Base-by-base conservation (phyloP, 2,888 invertebrate genomes). In the Drosophila crucigera region DNA sequence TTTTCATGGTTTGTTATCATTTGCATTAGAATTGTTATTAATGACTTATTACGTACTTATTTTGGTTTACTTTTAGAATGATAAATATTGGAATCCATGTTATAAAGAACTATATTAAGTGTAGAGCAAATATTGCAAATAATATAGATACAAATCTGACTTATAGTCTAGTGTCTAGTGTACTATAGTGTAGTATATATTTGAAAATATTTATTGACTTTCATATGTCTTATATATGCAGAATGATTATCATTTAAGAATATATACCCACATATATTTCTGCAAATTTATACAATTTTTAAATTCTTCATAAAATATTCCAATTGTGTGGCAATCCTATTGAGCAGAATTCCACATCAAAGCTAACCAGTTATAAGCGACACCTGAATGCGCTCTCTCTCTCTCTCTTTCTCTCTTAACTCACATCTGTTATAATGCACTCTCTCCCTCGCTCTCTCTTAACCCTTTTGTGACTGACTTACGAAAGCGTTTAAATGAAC, bases 401-500 rank as follows among this genome's bases (percentile, higher is more conserved):
- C 5, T 7, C 25, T 37, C 66, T 68, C 86, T 86, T 50, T 30
- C 54, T 7, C 25, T 37, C 35, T 22, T 76, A 69, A 39, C 33
- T 49, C 31, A 73, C 84, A 84, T 65, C 59, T 80, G 80, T 72
- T 71, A 37, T 35, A 30, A 43, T 25, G 33, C 39, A 25, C 52
- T 50, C 43, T 53, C 30, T 10, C 22, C 5, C 31, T 47, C 22
- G 19, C 56, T 54, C 68, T 54, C 62, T 73, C 60, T 77, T 63
- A 82, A 80, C 80, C 71, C 74, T 67, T 82, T 81, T 75, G 76
- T 54, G 60, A 59, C 73, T 69, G 79, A 63, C 88, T 84, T 88
- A 76, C 86, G 86, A 85, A 88, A 85, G 85, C 84, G 80, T 55
- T 67, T 70, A 87, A 81, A 69, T 81, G 83, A 84, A 81, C 80